Evolutionary conservation across 35 echinoderm and acorn worm species (phyloP), one percentile per base, ranked within the genome.

Genomic region (Stichopus chloronotus): DNA sequence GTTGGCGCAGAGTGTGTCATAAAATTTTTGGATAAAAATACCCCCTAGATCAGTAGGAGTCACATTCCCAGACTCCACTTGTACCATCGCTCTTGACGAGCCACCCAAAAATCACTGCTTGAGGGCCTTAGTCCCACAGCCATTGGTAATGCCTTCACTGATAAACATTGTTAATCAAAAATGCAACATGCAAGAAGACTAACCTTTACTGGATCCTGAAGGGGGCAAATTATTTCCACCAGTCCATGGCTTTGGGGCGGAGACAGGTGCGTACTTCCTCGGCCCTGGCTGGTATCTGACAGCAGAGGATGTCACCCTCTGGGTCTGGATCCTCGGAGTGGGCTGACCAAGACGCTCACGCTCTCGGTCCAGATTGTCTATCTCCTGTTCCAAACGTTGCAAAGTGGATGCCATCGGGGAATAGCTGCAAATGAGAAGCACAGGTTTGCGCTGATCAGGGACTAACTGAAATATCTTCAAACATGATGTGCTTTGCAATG

Each of bases 141-240:
- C 30, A 43, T 3, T 43, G 30, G 30, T 43, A 43, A 43, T 43
- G 30, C 30, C 30, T 43, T 43, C 30, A 43, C 30, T 43, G 30
- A 43, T 43, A 43, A 43, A 0, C 1, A 43, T 43, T 43, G 30
- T 43, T 43, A 3, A 43, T 43, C 30, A 43, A 43, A 43, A 3
- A 43, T 43, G 30, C 30, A 43, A 43, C 30, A 43, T 43, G 30
- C 30, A 43, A 3, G 30, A 43, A 43, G 25, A 89, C 59, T 17
- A 9, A 89, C 87, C 87, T 89, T 89, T 89, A 53, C 55, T 89
- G 11, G 87, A 10, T 43, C 87, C 87, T 30, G 87, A 89, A 5
- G 87, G 87, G 52, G 87, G 87, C 16, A 89, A 61, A 72, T 63
- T 89, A 72, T 63, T 89, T 8, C 87, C 87, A 24, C 87, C 87